Base-by-base conservation (phyloP, 2,797 vertebrate genomes). In the Lagocephalus sceleratus region DNA sequence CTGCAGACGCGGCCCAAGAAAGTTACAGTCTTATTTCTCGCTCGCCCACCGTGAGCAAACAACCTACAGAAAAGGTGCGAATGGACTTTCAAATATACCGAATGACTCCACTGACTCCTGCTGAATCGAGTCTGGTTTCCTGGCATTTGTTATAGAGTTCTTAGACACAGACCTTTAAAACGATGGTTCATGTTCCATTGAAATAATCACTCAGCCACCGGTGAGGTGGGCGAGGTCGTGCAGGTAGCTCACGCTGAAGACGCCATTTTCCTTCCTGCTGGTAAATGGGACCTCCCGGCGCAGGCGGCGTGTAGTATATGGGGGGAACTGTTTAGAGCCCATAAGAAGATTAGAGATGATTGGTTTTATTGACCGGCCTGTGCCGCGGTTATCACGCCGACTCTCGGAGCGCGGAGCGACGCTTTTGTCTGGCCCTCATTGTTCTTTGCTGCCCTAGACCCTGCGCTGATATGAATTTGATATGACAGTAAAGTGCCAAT, bases 301-400 rank as follows among this genome's bases (percentile, higher is more conserved):
- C 32, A 14, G 75, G 55, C 60, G 66, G 73, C 63, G 70, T 69
- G 63, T 62, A 76, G 77, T 68, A 66, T 81, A 63, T 82, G 54
- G 63, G 65, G 6, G 74, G 66, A 78, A 71, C 75, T 85, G 79
- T 88, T 87, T 84, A 85, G 83, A 68, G 73, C 78, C 76, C 40
- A 63, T 85, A 87, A 82, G 82, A 79, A 84, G 87, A 88, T 89
- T 89, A 89, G 78, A 81, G 74, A 79, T 90, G 87, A 91, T 91
- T 91, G 88, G 83, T 88, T 91, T 90, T 90, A 92, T 91, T 90
- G 90, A 91, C 86, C 84, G 71, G 69, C 73, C 83, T 72, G 49
- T 75, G 79, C 81, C 74, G 78, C 71, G 73, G 88, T 92, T 91
- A 91, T 91, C 85, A 85, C 80, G 70, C 78, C 42, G 54, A 53